Evolutionary conservation across 2,888 invertebrate genomes (phyloP).

Genomic region (Brachycybe producta): DNA sequence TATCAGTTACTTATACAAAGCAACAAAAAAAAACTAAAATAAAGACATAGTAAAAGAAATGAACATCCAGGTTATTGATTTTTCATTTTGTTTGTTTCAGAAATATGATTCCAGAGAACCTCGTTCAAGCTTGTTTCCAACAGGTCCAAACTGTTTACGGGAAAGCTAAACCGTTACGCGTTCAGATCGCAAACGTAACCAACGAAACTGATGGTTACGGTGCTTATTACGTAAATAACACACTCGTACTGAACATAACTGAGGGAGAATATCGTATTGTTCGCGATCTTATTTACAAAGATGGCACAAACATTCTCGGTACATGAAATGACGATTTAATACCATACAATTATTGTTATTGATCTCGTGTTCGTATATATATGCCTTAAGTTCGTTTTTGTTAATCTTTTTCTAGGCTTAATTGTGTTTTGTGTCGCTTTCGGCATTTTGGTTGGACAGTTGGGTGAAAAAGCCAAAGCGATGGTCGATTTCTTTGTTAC

Average conservation of each 20-base stretch:
- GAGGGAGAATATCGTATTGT: slow-evolving; percentile 2
- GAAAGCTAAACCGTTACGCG: slow-evolving; percentile 19
- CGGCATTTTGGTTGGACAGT: slow-evolving; percentile 44
- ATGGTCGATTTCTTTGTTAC: slow-evolving; percentile 47
- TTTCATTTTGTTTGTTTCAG: slow-evolving; percentile 29
- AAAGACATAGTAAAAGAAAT: no score
- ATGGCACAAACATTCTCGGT: slow-evolving; percentile 53
- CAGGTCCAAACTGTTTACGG: slow-evolving; percentile 43
- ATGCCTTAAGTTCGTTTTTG: slow-evolving; percentile 6
- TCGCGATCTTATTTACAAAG: slow-evolving; percentile 29
- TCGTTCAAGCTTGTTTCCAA: slow-evolving; percentile 46
- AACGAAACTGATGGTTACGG: neutral
- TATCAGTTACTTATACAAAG: no score
- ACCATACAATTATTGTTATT: no score
- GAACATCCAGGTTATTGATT: no score
- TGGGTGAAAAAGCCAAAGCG: slow-evolving; percentile 41
- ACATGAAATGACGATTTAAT: slow-evolving; percentile 18
- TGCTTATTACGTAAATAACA: slow-evolving; percentile 15
- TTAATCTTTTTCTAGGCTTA: slow-evolving; percentile 33
- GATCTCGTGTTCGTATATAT: neutral
- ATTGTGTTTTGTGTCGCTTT: slow-evolving; percentile 49
- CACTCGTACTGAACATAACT: slow-evolving; percentile 14
- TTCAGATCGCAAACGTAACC: neutral
- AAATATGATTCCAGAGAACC: slow-evolving; percentile 48
- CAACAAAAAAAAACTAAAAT: no score